Base-by-base conservation (phyloP, 2,888 invertebrate species). In the Pandemis heparana region DNA sequence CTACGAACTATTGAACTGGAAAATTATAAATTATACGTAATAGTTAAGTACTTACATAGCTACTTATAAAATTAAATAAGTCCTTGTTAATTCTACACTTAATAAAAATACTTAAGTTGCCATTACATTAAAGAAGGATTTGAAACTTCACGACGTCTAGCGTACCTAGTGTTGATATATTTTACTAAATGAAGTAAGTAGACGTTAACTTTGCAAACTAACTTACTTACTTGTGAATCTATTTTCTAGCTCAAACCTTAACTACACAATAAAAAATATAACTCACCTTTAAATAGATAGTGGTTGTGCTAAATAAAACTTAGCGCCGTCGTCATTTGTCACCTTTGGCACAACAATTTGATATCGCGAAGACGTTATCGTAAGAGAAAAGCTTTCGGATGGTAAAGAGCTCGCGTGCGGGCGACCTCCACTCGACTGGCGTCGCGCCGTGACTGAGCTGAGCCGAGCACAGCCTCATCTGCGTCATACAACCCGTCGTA, bases 401-500 rank as follows among this genome's bases (percentile, higher is more conserved):
- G 78, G 76, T 74, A 69, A 77, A 82, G 88, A 88, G 85, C 85
- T 89, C 78, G 85, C 87, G 79, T 80, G 79, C 83, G 83, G 80
- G 82, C 90, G 90, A 83, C 79, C 89, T 82, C 83, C 85, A 85
- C 85, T 84, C 88, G 88, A 91, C 91, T 92, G 88, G 81, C 83
- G 75, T 69, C 71, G 77, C 79, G 74, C 71, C 79, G 83, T 79
- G 81, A 80, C 83, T 83, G 82, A 80, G 78, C 80, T 79, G 80
- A 77, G 79, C 73, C 70, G 68, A 70, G 75, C 80, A 80, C 84
- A 83, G 84, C 86, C 87, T 86, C 90, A 90, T 90, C 93, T 94
- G 90, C 94, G 94, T 94, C 94, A 93, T 91, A 87, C 89, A 83
- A 84, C 83, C 84, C 83, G 80, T 75, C 89, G 84, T 88, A 90